Percentiles rank a stretch among this genome's conserved stretches.
These are phyloP conservation scores for Masnerella sp. DNA, from an alignment of 2,888 invertebrate genomes.

Conservation along the genomic window DNA sequence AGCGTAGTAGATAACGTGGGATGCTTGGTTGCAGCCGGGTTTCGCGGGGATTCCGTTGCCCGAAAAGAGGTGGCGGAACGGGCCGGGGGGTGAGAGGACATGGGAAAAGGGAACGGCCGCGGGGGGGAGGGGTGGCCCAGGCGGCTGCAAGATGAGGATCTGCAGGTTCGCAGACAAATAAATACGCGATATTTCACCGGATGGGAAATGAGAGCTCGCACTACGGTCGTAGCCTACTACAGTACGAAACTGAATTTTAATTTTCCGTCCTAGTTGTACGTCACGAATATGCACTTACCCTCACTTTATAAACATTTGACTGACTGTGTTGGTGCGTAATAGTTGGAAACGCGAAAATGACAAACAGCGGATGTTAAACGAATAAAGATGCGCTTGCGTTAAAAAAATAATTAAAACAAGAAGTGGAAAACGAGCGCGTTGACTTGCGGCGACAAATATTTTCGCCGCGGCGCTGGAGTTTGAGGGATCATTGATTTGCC, in stretches of 20 bases:
- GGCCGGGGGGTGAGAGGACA: constrained; percentile 57
- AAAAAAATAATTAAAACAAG: not conserved
- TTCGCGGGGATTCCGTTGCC: constrained; percentile 61
- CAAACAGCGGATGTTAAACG: constrained; percentile 45
- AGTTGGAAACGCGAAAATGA: constrained; percentile 52
- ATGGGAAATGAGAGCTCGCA: constrained; percentile 75
- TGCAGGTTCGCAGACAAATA: constrained; percentile 76
- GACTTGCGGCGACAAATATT: constrained; percentile 16
- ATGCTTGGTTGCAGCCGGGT: constrained; percentile 57
- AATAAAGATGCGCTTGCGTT: constrained; percentile 10
- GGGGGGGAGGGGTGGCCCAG: constrained; percentile 58
- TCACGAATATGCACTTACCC: constrained; percentile 53
- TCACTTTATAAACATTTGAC: constrained; percentile 60
- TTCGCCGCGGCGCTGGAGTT: constrained; percentile 13
- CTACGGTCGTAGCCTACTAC: constrained; percentile 67
- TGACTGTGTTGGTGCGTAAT: constrained; percentile 28
- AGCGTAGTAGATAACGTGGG: constrained; percentile 70
- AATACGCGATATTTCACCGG: constrained; percentile 76
- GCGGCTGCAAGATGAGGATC: constrained; percentile 70
- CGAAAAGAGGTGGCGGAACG: constrained; percentile 68
- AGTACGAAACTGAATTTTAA: constrained; percentile 75
- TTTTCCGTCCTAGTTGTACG: constrained; percentile 68
- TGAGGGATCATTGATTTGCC: constrained; percentile 25
- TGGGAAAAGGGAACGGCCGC: constrained; percentile 61
- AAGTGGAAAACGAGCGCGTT: too few species aligned